phyloP scores from a whole-genome alignment of 2,888 invertebrate genomes.

The Phaonia tiefii region DNA sequence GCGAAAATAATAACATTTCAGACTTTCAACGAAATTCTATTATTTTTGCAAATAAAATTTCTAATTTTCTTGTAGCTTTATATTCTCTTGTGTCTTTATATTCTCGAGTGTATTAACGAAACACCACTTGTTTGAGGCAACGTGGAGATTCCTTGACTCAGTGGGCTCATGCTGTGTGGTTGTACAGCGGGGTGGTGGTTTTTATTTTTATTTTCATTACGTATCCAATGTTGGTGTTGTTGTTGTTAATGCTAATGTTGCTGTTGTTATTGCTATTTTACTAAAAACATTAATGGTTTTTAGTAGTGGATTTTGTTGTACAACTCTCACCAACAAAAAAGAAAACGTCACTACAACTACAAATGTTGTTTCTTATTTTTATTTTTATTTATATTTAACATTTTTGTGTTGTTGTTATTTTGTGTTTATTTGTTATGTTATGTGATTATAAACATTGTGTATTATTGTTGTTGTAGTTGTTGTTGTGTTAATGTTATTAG shows the following conservation, averaged over 20 bases:
- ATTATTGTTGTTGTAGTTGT: background rate
- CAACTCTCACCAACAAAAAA: background rate
- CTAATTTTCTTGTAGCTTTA: no score
- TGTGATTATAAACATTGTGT: conserved; percentile 37
- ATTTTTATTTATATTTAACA: no score
- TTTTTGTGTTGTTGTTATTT: conserved; percentile 19
- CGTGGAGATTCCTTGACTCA: background rate
- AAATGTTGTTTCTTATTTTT: no score
- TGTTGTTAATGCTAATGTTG: background rate
- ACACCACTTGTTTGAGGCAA: background rate
- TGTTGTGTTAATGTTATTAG: conserved; percentile 14
- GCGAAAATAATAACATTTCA: no score
- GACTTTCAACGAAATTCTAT: no score
- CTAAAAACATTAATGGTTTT: conserved; percentile 15
- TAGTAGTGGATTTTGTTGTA: conserved; percentile 24
- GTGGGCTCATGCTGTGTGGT: background rate
- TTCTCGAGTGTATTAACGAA: background rate
- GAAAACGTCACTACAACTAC: no score
- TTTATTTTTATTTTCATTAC: conserved; percentile 18
- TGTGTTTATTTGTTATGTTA: conserved; percentile 27
- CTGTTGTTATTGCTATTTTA: background rate
- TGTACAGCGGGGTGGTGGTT: background rate
- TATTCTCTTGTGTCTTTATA: no score
- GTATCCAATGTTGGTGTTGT: background rate
- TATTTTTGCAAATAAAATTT: no score